A percentile compares a stretch with the other conserved stretches of the same genome.
Evolutionary conservation across 1,140 invertebrate genomes (phyloP).

Genomic region (Panulirus ornatus): DNA sequence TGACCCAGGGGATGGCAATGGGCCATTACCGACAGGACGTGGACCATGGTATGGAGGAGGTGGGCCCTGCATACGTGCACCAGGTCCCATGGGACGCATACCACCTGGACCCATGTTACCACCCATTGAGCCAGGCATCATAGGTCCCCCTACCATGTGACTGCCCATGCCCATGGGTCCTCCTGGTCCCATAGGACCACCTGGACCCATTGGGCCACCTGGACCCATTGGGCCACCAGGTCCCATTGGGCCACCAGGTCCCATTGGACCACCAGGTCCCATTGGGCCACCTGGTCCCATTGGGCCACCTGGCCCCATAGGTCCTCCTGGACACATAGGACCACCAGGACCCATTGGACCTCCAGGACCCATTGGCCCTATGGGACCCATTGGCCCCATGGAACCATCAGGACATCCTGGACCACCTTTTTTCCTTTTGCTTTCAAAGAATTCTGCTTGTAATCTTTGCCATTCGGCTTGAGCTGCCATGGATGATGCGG

Average conservation of each 20-base stretch:
- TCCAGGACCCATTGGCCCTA: constrained; percentile 76
- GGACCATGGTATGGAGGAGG: constrained; percentile 87
- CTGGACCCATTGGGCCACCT: constrained; percentile 36
- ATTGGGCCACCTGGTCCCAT: constrained; percentile 74
- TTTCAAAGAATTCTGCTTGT: constrained; percentile 90
- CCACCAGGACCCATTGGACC: constrained; percentile 75
- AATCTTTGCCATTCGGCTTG: constrained; percentile 94
- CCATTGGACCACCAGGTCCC: constrained; percentile 72
- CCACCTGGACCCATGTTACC: constrained; percentile 75
- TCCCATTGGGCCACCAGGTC: constrained; percentile 73
- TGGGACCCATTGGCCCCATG: constrained; percentile 76
- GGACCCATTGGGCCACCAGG: constrained; percentile 74
- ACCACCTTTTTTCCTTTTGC: constrained; percentile 80
- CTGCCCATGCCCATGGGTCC: constrained; percentile 65
- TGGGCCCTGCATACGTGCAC: constrained; percentile 84
- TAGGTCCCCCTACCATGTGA: constrained; percentile 66
- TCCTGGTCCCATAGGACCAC: constrained; percentile 60
- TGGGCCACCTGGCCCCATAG: constrained; percentile 75
- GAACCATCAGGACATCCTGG: constrained; percentile 69
- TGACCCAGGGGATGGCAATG: constrained; percentile 76
- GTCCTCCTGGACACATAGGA: constrained; percentile 76
- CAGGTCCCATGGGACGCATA: constrained; percentile 77
- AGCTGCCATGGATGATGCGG: constrained; percentile 81
- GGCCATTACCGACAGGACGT: constrained; percentile 74
- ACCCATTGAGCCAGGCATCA: constrained; percentile 75